A percentile compares a stretch with the other conserved stretches of the same genome.
Evolutionary conservation across 2,797 vertebrate species (phyloP).

Genomic region (Phaenicophaeus curvirostris): DNA sequence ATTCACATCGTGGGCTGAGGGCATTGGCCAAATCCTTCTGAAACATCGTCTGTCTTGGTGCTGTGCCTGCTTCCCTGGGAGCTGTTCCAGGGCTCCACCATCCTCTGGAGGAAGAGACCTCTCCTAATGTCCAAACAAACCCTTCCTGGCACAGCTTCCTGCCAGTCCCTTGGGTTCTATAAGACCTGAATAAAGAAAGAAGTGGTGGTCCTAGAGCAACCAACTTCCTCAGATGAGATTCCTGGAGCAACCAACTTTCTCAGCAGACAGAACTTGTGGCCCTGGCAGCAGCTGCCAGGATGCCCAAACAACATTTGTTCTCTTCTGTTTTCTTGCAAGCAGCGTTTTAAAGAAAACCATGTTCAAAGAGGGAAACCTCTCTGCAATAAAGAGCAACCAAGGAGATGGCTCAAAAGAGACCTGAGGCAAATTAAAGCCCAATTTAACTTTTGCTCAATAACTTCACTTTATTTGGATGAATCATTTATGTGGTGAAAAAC

Average conservation of each 20-base stretch:
- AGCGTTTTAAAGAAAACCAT: constrained; percentile 10
- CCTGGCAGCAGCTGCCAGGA: background rate
- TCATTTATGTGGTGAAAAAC: constrained; percentile 72
- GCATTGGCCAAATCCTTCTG: too few species aligned
- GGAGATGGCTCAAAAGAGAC: constrained; percentile 61
- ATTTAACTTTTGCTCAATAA: constrained; percentile 76
- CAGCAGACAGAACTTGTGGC: background rate
- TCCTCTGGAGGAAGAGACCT: too few species aligned
- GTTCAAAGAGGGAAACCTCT: constrained; percentile 34
- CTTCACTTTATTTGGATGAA: constrained; percentile 76
- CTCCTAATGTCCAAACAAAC: too few species aligned
- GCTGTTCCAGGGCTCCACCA: too few species aligned
- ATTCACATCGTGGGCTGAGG: too few species aligned
- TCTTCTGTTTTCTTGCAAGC: constrained; percentile 15
- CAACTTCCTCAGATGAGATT: background rate
- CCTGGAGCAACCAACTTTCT: background rate
- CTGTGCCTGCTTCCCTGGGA: too few species aligned
- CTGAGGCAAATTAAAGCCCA: constrained; percentile 76
- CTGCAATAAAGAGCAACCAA: constrained; percentile 28
- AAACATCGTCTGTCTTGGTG: too few species aligned
- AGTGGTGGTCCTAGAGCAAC: background rate
- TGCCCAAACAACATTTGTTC: background rate
- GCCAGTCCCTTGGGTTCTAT: too few species aligned
- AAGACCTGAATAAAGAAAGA: background rate
- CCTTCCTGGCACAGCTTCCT: too few species aligned